Evolutionary conservation across 2,797 vertebrate species (phyloP).

Genomic region (Chrysolophus pictus): DNA sequence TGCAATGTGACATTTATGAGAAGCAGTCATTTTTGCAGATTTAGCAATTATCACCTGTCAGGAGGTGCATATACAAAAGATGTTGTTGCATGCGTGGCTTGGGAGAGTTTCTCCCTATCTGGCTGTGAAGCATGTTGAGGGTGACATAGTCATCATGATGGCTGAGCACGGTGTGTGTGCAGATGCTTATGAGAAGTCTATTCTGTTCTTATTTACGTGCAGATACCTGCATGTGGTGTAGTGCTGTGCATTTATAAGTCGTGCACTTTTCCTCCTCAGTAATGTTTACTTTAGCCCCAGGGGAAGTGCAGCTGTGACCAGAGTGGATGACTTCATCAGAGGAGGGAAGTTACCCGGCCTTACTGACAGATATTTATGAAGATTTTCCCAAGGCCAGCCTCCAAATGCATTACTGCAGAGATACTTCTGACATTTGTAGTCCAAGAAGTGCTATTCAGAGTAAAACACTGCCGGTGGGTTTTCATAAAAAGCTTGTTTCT

Average conservation of each 20-base stretch:
- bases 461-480: constrained; percentile 29
- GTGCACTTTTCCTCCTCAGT: constrained; percentile 6
- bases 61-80: background rate
- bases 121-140: fast-evolving
- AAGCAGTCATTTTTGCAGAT: background rate
- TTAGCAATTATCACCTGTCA: constrained; percentile 14
- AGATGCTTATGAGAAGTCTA: background rate
- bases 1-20: background rate
- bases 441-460: background rate
- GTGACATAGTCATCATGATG: fast-evolving
- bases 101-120: background rate
- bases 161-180: background rate
- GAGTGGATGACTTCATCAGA: constrained; percentile 4
- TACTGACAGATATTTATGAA: constrained; percentile 46
- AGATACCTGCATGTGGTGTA: background rate
- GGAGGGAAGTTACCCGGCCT: constrained; percentile 21
- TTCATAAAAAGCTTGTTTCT: constrained; percentile 18
- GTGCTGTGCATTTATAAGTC: background rate
- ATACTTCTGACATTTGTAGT: constrained; percentile 49
- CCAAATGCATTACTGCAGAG: constrained; percentile 38
- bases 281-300: constrained; percentile 8
- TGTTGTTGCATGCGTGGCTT: fast-evolving
- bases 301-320: constrained; percentile 1
- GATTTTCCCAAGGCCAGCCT: constrained; percentile 54
- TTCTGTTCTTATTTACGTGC: constrained; percentile 1